Conservation (phyloP, 1,140 invertebrate genomes). For the Eufriesea mexicana region DNA sequence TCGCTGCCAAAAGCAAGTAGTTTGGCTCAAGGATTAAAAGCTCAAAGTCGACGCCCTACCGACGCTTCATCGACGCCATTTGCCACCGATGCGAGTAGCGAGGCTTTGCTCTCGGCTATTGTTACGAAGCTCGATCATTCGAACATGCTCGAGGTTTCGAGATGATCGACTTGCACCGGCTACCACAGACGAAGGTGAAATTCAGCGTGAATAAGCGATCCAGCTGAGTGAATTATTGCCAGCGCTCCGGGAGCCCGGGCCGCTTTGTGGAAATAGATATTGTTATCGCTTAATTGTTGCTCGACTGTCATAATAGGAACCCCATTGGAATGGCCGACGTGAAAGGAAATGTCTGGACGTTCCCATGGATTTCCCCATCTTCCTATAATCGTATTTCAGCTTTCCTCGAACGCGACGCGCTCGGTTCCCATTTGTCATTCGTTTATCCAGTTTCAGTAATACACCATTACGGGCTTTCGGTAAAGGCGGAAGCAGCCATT, state of each 20-base stretch:
- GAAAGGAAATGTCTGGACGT: neutral
- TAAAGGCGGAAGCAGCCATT: too few relatives aligned
- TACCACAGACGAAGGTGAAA: constrained; percentile 27
- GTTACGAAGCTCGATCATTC: constrained; percentile 34
- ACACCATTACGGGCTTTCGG: neutral
- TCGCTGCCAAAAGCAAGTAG: neutral
- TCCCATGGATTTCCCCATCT: neutral
- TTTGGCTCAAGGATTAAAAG: neutral
- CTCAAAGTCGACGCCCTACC: neutral
- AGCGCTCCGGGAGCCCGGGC: neutral
- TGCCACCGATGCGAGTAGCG: too few relatives aligned
- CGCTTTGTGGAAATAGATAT: constrained; percentile 29
- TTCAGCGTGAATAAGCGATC: constrained; percentile 34
- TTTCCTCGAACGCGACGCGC: neutral
- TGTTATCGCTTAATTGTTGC: constrained; percentile 41
- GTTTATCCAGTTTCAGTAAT: neutral
- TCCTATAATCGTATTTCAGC: neutral
- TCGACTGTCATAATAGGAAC: neutral
- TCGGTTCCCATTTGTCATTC: neutral
- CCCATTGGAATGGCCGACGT: too few relatives aligned
- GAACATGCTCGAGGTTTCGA: constrained; percentile 26
- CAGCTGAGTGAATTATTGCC: constrained; percentile 20
- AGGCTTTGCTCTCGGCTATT: neutral
- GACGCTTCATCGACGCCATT: neutral
- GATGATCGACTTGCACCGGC: constrained; percentile 7